Evolutionary conservation across 2,888 invertebrate genomes (phyloP).

Genomic region (Pseudococcus longispinus): DNA sequence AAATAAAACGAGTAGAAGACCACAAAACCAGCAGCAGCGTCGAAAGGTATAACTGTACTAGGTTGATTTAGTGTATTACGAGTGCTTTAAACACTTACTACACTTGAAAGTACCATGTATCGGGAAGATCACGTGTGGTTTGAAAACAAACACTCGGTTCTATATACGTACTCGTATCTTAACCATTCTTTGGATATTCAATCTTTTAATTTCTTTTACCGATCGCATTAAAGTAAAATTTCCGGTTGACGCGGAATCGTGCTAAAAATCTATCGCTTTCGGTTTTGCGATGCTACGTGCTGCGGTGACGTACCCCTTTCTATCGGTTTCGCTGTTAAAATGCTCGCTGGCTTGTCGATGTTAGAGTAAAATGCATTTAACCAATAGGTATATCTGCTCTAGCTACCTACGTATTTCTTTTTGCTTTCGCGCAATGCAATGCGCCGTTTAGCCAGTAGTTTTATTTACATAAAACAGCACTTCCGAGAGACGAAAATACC

Average conservation of each 20-base stretch:
- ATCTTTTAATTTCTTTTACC: not conserved
- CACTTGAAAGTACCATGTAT: not conserved
- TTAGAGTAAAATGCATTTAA: conserved; percentile 15
- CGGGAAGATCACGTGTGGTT: not conserved
- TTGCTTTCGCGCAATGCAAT: not conserved
- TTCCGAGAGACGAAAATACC: conserved; percentile 22
- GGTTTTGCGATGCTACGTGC: not conserved
- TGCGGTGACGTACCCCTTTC: not conserved
- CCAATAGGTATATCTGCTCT: not conserved
- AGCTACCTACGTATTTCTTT: not conserved
- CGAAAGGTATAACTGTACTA: not conserved
- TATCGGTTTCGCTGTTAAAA: not conserved
- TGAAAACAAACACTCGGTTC: not conserved
- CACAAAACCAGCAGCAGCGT: not conserved
- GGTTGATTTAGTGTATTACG: not conserved
- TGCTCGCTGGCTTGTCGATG: not conserved
- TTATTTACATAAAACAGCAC: conserved; percentile 29
- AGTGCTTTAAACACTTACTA: not conserved
- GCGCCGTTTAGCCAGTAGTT: not conserved
- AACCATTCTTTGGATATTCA: not conserved
- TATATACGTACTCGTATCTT: not conserved
- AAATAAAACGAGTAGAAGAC: not conserved
- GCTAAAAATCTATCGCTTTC: not conserved
- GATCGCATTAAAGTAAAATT: not conserved
- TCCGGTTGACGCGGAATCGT: not conserved